Conservation (phyloP, 2,797 vertebrate species). For the Alectoris magna region DNA sequence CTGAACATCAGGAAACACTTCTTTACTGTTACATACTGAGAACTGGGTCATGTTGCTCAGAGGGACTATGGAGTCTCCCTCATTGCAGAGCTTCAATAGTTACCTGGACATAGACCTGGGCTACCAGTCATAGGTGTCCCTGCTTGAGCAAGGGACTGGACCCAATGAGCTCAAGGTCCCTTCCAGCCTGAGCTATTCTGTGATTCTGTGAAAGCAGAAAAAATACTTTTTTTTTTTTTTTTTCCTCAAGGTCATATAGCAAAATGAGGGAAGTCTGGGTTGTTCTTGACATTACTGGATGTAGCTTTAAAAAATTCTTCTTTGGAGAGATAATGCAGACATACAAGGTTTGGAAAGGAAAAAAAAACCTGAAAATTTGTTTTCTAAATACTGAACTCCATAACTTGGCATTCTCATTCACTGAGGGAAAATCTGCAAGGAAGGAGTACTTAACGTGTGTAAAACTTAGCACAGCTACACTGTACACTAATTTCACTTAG, state of each 20-base stretch:
- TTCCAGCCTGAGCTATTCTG: neutral
- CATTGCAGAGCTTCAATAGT: neutral
- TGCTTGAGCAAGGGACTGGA: neutral
- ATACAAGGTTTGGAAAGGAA: neutral
- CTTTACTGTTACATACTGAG: neutral
- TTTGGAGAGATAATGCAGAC: neutral
- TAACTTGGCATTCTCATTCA: neutral
- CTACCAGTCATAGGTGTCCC: neutral
- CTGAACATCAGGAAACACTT: neutral
- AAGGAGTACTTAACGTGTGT: neutral
- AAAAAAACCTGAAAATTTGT: neutral
- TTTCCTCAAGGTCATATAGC: neutral
- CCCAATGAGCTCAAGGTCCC: neutral
- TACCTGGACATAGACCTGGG: neutral
- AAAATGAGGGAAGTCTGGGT: neutral
- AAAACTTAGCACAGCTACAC: neutral
- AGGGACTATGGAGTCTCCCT: neutral
- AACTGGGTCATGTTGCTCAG: neutral
- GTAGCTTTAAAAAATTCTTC: neutral
- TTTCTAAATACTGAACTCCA: neutral
- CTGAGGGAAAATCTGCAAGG: neutral
- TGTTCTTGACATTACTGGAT: neutral
- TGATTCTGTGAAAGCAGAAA: neutral
- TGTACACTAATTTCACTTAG: neutral
- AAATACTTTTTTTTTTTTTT: neutral